Evolutionary conservation across 1,140 invertebrate genomes (phyloP), one percentile per base, ranked within the genome.

Genomic region (Aphaenogaster rudis): DNA sequence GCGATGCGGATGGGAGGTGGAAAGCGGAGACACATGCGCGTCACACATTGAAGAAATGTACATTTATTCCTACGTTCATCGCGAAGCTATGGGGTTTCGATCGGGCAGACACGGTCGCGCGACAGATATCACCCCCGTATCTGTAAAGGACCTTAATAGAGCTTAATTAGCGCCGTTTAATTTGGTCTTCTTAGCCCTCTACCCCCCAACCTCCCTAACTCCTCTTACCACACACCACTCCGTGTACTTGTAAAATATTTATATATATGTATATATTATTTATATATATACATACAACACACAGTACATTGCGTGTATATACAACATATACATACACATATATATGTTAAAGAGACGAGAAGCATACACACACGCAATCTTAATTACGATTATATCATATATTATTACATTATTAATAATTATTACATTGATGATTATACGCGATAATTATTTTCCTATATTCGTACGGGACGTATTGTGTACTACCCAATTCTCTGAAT

Each of bases 361-460:
- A 63, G 9, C 59, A 90, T 72, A 90, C 57, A 89, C 67, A 87
- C 80, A 64, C 45, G 50, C 7, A 72, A 87, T 77, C 13, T 88
- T 54, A 88, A 92, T 90, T 89, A 88, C 59, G 2, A 91, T 92
- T 87, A 91, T 88, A 90, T 86, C 36, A 88, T 87, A 88, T 91
- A 91, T 91, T 89, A 91, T 89, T 87, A 89, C 76, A 86, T 80
- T 80, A 76, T 86, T 81, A 69, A 86, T 74, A 90, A 76, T 76
- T 76, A 76, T 42, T 76, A 59, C 72, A 54, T 69, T 71, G 66
- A 69, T 84, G 63, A 88, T 86, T 88, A 78, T 91, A 89, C 78
- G 48, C 63, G 64, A 90, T 93, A 90, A 90, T 93, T 92, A 93
- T 93, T 92, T 93, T 92, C 91, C 81, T 92, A 91, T 92, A 91